A percentile compares a stretch with the other conserved stretches of the same genome.
These are phyloP conservation scores for Andrena cerasifolii DNA, from an alignment of 1,140 invertebrate species.

Conservation along the genomic window DNA sequence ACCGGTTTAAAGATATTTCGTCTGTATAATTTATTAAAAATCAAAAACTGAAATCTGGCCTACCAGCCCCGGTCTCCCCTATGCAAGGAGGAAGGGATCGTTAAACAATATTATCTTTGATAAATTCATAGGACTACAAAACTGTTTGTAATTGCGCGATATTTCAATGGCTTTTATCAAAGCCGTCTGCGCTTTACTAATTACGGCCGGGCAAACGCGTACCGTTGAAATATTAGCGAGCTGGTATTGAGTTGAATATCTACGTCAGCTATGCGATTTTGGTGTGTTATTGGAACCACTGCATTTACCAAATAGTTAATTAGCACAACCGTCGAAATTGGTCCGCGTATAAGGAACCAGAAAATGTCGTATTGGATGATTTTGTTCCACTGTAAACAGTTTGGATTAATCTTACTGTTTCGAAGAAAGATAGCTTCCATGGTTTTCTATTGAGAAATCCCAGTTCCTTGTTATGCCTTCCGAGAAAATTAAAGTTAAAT, in stretches of 20 bases:
- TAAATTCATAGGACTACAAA: slow-evolving; percentile 16
- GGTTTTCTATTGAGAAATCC: no score
- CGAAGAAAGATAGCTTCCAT: no score
- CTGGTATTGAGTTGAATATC: background rate
- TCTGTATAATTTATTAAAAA: no score
- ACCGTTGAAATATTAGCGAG: background rate
- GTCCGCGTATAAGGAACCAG: background rate
- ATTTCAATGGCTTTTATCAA: slow-evolving; percentile 12
- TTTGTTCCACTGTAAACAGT: background rate
- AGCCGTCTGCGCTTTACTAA: background rate
- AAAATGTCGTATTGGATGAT: background rate
- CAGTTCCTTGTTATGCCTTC: no score
- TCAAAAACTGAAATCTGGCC: no score
- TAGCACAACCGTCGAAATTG: background rate
- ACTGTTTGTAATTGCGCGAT: slow-evolving; percentile 18
- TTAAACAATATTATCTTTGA: slow-evolving; percentile 14
- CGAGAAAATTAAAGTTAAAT: no score
- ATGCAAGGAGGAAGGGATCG: no score
- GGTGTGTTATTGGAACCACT: background rate
- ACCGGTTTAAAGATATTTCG: no score
- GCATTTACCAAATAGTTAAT: background rate
- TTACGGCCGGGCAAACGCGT: background rate
- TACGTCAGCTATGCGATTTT: background rate
- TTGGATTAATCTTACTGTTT: no score
- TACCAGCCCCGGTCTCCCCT: no score